Evolutionary conservation across 2,797 vertebrate genomes (phyloP).

Genomic region (Melopsittacus undulatus): DNA sequence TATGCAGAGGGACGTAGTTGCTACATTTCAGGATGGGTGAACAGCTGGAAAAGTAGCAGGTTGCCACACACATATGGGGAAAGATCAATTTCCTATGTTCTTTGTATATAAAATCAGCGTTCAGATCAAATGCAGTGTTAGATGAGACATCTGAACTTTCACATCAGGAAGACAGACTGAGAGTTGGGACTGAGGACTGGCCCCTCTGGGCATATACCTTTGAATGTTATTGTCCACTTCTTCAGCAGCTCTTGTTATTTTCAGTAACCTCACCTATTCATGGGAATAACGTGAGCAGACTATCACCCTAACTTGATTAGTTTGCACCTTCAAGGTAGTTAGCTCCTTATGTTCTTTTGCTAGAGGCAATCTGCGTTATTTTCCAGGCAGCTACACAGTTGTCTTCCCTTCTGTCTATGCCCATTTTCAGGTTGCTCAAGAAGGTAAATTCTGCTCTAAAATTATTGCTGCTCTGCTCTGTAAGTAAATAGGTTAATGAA

Average conservation of each 20-base stretch:
- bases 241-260: constrained; percentile 3
- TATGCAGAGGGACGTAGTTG: not conserved
- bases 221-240: not conserved
- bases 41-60: constrained; percentile 47
- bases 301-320: constrained; percentile 37
- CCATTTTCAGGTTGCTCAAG: not conserved
- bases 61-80: not conserved
- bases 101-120: fast-evolving
- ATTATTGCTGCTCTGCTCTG: not conserved
- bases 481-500: constrained; percentile 15
- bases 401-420: constrained; percentile 48
- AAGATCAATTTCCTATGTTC: not conserved
- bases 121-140: not conserved
- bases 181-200: not conserved
- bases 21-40: not conserved
- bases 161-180: not conserved
- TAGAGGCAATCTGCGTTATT: constrained; percentile 36
- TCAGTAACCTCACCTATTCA: not conserved
- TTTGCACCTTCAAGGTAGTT: constrained; percentile 63
- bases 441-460: not conserved
- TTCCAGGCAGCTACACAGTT: constrained; percentile 17
- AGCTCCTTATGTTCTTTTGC: constrained; percentile 54
- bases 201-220: not conserved
- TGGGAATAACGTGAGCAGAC: not conserved
- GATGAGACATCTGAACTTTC: not conserved